These are phyloP conservation scores for Champsocephalus gunnari DNA, from an alignment of 2,797 vertebrate species.

Conservation along the genomic window DNA sequence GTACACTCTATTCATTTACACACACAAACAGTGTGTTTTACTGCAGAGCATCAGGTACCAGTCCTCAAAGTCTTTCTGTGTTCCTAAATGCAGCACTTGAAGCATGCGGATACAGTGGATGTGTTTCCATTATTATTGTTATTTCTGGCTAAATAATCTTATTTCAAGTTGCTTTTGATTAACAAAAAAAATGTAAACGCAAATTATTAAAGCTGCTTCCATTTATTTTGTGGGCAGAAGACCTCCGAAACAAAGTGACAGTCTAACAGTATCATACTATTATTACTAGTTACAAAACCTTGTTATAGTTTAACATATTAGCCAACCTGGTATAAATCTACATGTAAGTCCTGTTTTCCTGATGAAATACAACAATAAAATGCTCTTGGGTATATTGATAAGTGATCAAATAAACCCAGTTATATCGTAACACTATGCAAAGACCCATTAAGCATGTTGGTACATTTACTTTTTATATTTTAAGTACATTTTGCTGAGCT, in stretches of 20 bases:
- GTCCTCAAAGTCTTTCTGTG: not conserved
- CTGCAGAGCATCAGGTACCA: slow-evolving; percentile 1
- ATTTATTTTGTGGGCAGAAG: not conserved
- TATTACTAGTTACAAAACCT: not conserved
- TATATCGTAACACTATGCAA: too few relatives aligned
- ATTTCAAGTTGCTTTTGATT: not conserved
- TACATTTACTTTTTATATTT: too few relatives aligned
- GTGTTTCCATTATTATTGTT: not conserved
- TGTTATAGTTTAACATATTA: not conserved
- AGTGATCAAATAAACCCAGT: too few relatives aligned
- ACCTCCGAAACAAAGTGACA: not conserved
- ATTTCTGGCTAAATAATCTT: not conserved
- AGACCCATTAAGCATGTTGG: too few relatives aligned
- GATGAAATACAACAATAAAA: not conserved
- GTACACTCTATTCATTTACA: slow-evolving; percentile 16
- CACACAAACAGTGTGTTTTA: slow-evolving; percentile 18
- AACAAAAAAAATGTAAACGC: not conserved
- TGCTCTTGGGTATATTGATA: not conserved
- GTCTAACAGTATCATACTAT: not conserved
- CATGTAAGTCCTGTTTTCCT: too few relatives aligned
- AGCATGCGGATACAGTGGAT: not conserved
- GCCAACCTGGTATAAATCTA: not conserved
- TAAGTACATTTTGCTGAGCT: too few relatives aligned
- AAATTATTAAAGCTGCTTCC: not conserved
- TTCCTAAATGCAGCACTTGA: not conserved